Evolutionary conservation across 2,797 vertebrate genomes (phyloP).

Genomic region (Toxotes lorentzi): DNA sequence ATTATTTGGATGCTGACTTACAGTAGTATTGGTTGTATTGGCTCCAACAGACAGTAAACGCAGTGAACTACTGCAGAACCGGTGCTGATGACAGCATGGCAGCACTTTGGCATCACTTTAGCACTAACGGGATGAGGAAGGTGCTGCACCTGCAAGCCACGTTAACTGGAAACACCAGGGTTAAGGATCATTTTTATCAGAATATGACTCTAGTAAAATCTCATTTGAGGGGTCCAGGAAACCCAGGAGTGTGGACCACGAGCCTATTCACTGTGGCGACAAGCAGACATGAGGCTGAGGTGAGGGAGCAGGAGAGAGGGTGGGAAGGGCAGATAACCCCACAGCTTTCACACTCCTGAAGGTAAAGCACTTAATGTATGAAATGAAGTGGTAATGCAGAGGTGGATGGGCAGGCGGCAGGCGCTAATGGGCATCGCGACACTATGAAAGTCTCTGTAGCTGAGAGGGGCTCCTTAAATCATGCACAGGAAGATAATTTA

Average conservation of each 20-base stretch:
- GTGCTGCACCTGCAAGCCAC: conserved; percentile 70
- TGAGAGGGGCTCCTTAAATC: conserved; percentile 15
- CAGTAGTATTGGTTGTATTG: neutral
- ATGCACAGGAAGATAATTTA: conserved; percentile 47
- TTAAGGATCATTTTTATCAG: conserved; percentile 61
- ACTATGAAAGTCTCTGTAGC: conserved; percentile 47
- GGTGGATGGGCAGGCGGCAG: conserved; percentile 29
- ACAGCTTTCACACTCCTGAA: conserved; percentile 72
- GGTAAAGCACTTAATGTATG: conserved; percentile 81
- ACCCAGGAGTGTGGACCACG: conserved; percentile 16
- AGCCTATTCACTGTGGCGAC: conserved; percentile 43
- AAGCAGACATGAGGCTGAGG: conserved; percentile 64
- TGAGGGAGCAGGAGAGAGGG: conserved; percentile 49
- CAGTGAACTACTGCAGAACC: conserved; percentile 7
- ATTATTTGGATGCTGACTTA: neutral
- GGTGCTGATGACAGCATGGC: conserved; percentile 26
- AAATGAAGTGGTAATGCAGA: conserved; percentile 77
- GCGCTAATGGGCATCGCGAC: conserved; percentile 59
- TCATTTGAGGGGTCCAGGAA: conserved; percentile 56
- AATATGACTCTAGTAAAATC: conserved; percentile 68
- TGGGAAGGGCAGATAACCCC: conserved; percentile 60
- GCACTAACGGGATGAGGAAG: conserved; percentile 68
- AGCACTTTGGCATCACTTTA: conserved; percentile 9
- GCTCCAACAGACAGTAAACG: conserved; percentile 14
- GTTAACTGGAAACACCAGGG: conserved; percentile 36